Conservation (phyloP, 2,888 invertebrate genomes). For the Ornithoptera alexandrae region DNA sequence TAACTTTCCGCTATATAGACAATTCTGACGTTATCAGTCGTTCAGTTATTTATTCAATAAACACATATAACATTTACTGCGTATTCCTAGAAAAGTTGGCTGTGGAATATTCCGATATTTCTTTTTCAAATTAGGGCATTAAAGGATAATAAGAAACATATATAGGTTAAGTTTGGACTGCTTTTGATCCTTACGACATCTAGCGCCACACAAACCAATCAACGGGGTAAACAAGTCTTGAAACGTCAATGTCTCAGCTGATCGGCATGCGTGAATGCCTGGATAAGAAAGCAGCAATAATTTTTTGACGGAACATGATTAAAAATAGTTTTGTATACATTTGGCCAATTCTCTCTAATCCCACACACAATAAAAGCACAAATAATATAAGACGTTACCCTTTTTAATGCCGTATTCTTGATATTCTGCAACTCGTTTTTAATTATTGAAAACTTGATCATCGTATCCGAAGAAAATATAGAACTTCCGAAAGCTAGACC, state of each 20-base stretch:
- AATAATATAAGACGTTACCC: slow-evolving; percentile 88
- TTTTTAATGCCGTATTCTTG: slow-evolving; percentile 96
- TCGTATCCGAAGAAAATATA: slow-evolving; percentile 96
- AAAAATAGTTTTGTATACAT: slow-evolving; percentile 76
- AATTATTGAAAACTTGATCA: slow-evolving; percentile 98
- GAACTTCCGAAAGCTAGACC: slow-evolving; percentile 94
- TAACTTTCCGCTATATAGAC: slow-evolving; percentile 5
- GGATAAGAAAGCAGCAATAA: slow-evolving; percentile 52
- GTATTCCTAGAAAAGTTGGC: background rate
- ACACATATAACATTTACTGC: slow-evolving; percentile 20
- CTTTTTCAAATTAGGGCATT: too few relatives aligned
- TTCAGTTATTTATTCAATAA: slow-evolving; percentile 16
- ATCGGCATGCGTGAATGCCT: slow-evolving; percentile 60
- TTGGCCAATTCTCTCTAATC: slow-evolving; percentile 64
- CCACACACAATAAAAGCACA: slow-evolving; percentile 56
- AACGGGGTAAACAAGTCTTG: slow-evolving; percentile 71
- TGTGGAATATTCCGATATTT: background rate
- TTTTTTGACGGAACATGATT: slow-evolving; percentile 60
- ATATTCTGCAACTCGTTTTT: slow-evolving; percentile 98
- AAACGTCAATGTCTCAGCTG: slow-evolving; percentile 75
- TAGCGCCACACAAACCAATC: slow-evolving; percentile 53
- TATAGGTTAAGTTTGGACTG: background rate
- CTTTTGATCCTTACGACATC: slow-evolving; percentile 59
- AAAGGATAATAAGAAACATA: too few relatives aligned
- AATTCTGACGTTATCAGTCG: slow-evolving; percentile 31